Evolutionary conservation across 1,140 invertebrate species (phyloP).

Genomic region (Drosophila tani): DNA sequence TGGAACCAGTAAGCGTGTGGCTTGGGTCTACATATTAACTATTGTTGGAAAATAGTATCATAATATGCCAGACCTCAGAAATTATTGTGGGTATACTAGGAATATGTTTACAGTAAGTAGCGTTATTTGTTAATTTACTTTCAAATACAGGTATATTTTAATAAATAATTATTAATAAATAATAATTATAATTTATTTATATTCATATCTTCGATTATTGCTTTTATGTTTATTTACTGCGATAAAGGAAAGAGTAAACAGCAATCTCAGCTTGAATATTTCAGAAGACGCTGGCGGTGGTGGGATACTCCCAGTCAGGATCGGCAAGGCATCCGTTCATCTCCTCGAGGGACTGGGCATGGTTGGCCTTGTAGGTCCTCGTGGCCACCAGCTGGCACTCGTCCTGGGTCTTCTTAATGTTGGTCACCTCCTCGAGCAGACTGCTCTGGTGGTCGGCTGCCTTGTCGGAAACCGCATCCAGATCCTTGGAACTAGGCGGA

Average conservation of each 20-base stretch:
- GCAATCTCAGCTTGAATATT: neutral
- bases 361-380: slow-evolving; percentile 9
- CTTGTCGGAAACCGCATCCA: slow-evolving; percentile 6
- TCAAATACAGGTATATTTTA: no score
- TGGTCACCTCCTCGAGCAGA: neutral
- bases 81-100: neutral
- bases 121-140: no score
- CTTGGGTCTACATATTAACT: no score
- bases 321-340: neutral
- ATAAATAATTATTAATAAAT: no score
- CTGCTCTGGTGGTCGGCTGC: neutral
- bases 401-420: neutral
- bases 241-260: neutral
- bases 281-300: neutral
- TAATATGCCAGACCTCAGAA: neutral
- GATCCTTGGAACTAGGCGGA: neutral
- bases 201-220: no score
- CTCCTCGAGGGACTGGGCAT: neutral
- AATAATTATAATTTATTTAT: no score
- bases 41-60: neutral
- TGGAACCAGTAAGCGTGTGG: neutral
- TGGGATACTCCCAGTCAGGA: slow-evolving; percentile 18
- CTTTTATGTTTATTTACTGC: neutral
- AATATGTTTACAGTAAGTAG: no score
- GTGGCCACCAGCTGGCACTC: neutral